Conservation (phyloP, 2,888 invertebrate species). For the Cheilosia variabilis region DNA sequence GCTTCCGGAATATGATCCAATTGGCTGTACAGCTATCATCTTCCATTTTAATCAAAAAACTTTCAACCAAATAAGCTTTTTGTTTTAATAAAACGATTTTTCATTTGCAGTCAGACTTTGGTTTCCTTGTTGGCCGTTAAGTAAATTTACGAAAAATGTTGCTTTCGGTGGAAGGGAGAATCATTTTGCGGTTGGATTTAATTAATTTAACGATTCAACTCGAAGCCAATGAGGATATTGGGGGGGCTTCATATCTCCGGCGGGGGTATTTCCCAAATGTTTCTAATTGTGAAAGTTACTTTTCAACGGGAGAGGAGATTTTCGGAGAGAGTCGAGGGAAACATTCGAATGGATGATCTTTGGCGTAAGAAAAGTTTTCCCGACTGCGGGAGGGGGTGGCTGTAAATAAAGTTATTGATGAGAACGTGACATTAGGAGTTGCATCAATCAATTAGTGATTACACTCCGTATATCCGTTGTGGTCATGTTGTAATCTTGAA, state of each 20-base stretch:
- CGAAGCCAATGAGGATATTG: slow-evolving; percentile 17
- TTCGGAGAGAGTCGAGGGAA: not conserved
- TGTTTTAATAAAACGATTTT: slow-evolving; percentile 26
- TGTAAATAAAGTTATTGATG: not conserved
- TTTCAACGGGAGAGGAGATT: not conserved
- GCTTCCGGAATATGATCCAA: slow-evolving; percentile 11
- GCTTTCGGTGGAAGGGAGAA: slow-evolving; percentile 14
- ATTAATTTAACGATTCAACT: slow-evolving; percentile 48
- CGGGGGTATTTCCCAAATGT: slow-evolving; percentile 30
- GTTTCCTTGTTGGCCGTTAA: slow-evolving; percentile 35
- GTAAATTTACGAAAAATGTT: slow-evolving; percentile 47
- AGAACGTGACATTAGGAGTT: too few relatives aligned
- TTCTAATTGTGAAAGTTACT: slow-evolving; percentile 48
- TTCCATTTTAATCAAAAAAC: slow-evolving; percentile 59
- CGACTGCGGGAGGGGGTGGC: not conserved
- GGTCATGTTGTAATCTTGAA: too few relatives aligned
- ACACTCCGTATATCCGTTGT: too few relatives aligned
- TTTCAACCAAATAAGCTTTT: slow-evolving; percentile 28
- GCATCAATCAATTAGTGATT: too few relatives aligned
- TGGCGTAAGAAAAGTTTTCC: too few relatives aligned
- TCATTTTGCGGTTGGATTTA: slow-evolving; percentile 37
- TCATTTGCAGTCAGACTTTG: slow-evolving; percentile 6
- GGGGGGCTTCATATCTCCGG: slow-evolving; percentile 20
- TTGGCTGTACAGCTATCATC: slow-evolving; percentile 22
- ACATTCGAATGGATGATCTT: not conserved